Evolutionary conservation across 2,113 vertebrate species (phyloP), one percentile per base, ranked within the genome.

Genomic region (Cebus imitator): DNA sequence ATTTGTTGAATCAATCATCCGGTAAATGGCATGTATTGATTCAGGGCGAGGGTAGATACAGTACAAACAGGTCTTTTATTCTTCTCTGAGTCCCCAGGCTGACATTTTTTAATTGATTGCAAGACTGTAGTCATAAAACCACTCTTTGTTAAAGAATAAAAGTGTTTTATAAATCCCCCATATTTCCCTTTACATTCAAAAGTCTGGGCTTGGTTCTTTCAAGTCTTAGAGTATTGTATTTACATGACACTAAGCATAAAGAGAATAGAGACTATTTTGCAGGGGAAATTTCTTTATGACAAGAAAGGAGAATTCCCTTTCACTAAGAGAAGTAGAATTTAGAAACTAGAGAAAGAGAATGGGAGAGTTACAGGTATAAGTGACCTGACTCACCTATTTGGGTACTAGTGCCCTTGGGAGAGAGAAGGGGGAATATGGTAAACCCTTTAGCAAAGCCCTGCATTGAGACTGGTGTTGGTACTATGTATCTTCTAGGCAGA

Each of bases 61-160:
- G 66, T 87, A 86, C 92, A 90, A 92, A 87, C 86, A 95, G 25
- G 5, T 14, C 57, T 90, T 87, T 78, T 50, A 78, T 72, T 91
- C 48, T 50, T 87, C 21, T 48, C 35, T 18, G 40, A 75, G n/a
- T 64, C 43, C 87, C 35, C 50, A 40, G 76, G 55, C 64, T 75
- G 27, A 43, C 45, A 40, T 68, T 64, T 85, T 90, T 37, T 17
- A 80, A 88, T 85, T 32, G 17, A 80, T 5, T 91, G 45, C 32
- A 82, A 86, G 57, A 50, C 35, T 50, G 76, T 61, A 81, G 48
- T 87, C 80, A 72, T 76, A 43, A 90, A 92, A 8, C 30, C 17
- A 90, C 5, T 32, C 17, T 82, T 82, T 90, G 76, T 90, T 50
- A 37, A 86, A 81, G 84, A 81, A 81, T 43, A 76, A 68, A 45